Conservation (phyloP, 2,888 invertebrate species). For the Lepidonotus clava region DNA sequence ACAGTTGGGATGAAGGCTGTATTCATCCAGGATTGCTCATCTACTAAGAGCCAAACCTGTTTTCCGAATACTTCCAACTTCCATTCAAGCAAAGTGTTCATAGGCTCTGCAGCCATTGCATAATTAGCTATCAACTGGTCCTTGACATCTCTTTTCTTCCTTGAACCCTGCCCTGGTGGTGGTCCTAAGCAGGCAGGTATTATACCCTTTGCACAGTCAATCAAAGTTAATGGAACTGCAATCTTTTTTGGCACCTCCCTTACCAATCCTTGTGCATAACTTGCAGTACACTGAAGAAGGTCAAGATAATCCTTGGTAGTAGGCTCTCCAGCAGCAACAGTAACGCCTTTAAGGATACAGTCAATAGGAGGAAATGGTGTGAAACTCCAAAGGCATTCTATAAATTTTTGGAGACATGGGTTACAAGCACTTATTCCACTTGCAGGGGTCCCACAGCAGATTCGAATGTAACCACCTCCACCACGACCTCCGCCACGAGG, state of each 20-base stretch:
- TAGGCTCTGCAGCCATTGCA: neutral
- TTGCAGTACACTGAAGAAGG: neutral
- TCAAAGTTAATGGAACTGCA: neutral
- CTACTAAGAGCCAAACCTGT: neutral
- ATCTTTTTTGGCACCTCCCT: neutral
- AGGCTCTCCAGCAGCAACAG: neutral
- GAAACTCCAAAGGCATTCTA: neutral
- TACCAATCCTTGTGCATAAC: too few relatives aligned
- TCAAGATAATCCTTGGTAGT: neutral
- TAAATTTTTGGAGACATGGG: neutral
- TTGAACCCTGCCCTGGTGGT: neutral
- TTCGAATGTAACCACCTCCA: neutral
- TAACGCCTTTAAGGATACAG: neutral
- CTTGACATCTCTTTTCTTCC: conserved; percentile 13
- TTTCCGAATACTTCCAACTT: conserved; percentile 13
- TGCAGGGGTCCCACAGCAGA: neutral
- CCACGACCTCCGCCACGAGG: neutral
- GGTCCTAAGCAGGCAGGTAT: neutral
- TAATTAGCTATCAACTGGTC: neutral
- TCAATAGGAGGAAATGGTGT: neutral
- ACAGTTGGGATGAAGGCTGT: neutral
- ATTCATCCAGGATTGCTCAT: neutral
- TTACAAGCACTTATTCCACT: neutral
- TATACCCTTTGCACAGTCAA: neutral
- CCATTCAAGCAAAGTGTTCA: neutral